Evolutionary conservation across 2,888 invertebrate species (phyloP).

Genomic region (Amitus sp.): DNA sequence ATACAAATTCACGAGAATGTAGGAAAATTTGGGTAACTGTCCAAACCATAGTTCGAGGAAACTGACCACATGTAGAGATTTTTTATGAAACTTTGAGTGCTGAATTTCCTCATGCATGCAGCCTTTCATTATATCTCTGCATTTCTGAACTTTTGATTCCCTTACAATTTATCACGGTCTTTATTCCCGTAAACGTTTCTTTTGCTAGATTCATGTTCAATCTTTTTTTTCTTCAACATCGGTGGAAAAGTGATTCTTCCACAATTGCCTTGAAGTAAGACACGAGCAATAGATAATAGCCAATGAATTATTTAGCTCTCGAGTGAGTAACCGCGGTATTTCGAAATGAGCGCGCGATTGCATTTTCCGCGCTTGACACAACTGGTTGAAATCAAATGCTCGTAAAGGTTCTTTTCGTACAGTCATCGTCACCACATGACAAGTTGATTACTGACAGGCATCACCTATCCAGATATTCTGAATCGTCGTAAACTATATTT

Average conservation of each 20-base stretch:
- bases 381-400: conserved; percentile 26
- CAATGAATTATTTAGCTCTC: conserved; percentile 31
- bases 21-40: too few species aligned
- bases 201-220: not conserved
- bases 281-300: conserved; percentile 17
- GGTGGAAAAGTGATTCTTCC: not conserved
- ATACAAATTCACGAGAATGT: too few species aligned
- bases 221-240: not conserved
- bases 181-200: too few species aligned
- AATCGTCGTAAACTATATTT: too few species aligned
- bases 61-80: too few species aligned
- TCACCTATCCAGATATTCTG: conserved; percentile 5
- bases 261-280: conserved; percentile 10
- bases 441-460: conserved; percentile 20
- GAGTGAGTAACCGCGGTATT: conserved; percentile 19
- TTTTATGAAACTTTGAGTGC: too few species aligned
- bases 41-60: too few species aligned
- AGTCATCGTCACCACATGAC: conserved; percentile 2
- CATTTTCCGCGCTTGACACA: conserved; percentile 27
- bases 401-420: conserved; percentile 9
- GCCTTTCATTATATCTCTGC: too few species aligned
- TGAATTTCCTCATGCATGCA: too few species aligned
- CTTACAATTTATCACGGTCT: too few species aligned
- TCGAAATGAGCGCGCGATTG: conserved; percentile 18
- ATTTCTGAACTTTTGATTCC: too few species aligned